phyloP scores from a whole-genome alignment of 1,140 invertebrate genomes.

The Bicyclus anynana region DNA sequence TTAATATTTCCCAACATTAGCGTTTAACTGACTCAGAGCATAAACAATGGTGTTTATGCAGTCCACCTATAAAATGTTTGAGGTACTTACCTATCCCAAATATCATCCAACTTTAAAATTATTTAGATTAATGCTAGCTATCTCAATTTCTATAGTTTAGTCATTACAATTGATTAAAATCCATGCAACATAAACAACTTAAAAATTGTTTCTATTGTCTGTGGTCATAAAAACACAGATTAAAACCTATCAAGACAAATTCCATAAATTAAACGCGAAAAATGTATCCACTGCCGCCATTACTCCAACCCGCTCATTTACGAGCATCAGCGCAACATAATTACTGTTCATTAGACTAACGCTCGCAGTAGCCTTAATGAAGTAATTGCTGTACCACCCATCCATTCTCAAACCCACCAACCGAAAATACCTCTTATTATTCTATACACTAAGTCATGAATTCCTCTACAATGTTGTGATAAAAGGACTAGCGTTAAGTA shows the following conservation, averaged over 20 bases:
- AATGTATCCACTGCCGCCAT: constrained; percentile 22
- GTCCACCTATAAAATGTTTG: too few species aligned
- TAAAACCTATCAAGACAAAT: constrained; percentile 12
- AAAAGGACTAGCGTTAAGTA: not conserved
- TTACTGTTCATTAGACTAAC: constrained; percentile 57
- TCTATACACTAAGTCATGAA: not conserved
- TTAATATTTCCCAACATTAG: too few species aligned
- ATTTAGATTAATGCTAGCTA: too few species aligned
- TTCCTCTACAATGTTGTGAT: not conserved
- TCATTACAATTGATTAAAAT: too few species aligned
- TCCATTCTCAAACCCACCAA: constrained; percentile 2
- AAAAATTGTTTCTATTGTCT: not conserved
- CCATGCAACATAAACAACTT: too few species aligned
- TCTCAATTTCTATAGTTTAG: too few species aligned
- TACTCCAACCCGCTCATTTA: constrained; percentile 34
- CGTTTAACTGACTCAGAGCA: too few species aligned
- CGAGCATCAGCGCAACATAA: constrained; percentile 52
- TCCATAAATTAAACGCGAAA: constrained; percentile 25
- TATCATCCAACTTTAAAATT: too few species aligned
- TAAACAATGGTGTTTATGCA: too few species aligned
- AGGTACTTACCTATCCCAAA: too few species aligned
- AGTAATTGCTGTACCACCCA: constrained; percentile 51
- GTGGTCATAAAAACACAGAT: constrained; percentile 2
- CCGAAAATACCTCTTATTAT: not conserved
- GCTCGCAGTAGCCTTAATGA: constrained; percentile 54